Conservation (phyloP, 2,888 invertebrate species). For the Crepidodera aurea region DNA sequence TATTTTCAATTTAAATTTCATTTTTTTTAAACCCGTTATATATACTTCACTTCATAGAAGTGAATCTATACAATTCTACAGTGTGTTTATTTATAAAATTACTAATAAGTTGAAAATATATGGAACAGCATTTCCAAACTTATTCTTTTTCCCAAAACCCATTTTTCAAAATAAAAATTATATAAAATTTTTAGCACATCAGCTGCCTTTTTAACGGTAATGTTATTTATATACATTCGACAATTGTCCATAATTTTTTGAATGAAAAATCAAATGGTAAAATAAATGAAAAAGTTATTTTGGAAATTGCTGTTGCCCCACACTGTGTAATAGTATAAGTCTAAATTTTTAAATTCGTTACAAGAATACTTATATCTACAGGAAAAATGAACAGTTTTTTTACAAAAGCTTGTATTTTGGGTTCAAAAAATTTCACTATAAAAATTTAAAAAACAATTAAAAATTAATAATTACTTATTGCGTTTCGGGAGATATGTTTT, state of each 20-base stretch:
- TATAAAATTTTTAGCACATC: too few species aligned
- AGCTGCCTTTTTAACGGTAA: too few species aligned
- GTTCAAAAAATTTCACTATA: conserved; percentile 21
- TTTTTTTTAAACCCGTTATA: conserved; percentile 33
- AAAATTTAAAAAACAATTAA: not conserved
- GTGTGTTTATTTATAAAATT: conserved; percentile 31
- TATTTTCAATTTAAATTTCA: conserved; percentile 19
- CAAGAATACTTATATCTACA: conserved; percentile 57
- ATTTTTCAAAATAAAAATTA: too few species aligned
- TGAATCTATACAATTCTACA: conserved; percentile 38
- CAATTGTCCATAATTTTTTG: too few species aligned
- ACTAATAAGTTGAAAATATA: conserved; percentile 10
- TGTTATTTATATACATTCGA: too few species aligned
- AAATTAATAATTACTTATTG: conserved; percentile 49
- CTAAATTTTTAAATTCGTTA: conserved; percentile 57
- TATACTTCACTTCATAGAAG: conserved; percentile 55
- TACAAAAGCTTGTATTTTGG: conserved; percentile 32
- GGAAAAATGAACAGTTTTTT: conserved; percentile 38
- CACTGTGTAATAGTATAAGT: conserved; percentile 34
- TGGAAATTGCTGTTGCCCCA: conserved; percentile 10
- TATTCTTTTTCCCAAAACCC: not conserved
- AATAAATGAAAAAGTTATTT: not conserved
- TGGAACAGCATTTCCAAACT: not conserved
- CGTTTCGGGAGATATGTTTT: conserved; percentile 54
- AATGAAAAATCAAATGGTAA: too few species aligned